Conservation (phyloP, 1,140 invertebrate species). For the Meloidogyne chitwoodi region DNA sequence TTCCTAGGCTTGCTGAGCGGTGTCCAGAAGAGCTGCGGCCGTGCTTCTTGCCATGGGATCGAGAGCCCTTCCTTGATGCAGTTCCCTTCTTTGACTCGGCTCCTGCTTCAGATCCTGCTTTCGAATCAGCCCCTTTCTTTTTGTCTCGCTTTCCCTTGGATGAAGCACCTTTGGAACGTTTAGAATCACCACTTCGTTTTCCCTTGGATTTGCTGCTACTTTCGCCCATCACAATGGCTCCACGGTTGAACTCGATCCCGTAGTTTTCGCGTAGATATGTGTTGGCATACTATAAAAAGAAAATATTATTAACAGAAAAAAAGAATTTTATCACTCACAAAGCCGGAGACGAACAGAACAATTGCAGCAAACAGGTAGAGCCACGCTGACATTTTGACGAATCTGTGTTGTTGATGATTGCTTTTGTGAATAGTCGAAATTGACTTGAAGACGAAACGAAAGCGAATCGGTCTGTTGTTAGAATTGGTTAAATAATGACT, state of each 20-base stretch:
- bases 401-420: not conserved
- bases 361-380: not conserved
- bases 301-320: not conserved
- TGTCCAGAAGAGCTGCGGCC: not conserved
- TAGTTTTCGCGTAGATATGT: not conserved
- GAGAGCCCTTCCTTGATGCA: not conserved
- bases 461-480: not conserved
- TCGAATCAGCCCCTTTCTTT: not conserved
- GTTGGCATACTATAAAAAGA: not conserved
- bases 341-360: not conserved
- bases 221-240: not conserved
- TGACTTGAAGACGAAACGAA: not conserved
- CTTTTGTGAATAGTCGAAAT: not conserved
- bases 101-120: not conserved
- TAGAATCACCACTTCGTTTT: constrained; percentile 2
- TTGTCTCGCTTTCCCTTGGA: not conserved
- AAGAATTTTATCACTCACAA: not conserved
- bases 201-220: constrained; percentile 16
- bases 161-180: not conserved
- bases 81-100: not conserved
- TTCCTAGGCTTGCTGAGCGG: not conserved
- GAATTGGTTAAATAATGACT: not conserved
- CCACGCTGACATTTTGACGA: not conserved
- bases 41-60: not conserved
- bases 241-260: not conserved